Conservation (phyloP, 2,113 vertebrate species). For the Cervus canadensis region DNA sequence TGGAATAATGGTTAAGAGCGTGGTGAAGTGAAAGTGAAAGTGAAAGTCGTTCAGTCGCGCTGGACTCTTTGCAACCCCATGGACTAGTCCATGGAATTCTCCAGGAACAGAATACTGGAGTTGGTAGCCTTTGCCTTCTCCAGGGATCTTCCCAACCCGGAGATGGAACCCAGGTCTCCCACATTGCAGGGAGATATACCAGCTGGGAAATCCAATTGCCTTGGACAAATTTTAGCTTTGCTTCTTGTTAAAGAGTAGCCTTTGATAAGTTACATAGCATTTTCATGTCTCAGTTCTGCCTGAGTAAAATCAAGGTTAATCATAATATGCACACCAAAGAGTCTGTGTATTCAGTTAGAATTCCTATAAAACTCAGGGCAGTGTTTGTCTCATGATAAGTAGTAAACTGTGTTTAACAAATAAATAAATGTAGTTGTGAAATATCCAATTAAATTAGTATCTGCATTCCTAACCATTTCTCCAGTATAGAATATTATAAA, state of each 20-base stretch:
- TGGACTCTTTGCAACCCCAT: background rate
- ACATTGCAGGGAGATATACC: background rate
- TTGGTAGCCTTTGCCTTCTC: background rate
- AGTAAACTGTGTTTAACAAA: background rate
- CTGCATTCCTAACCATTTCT: background rate
- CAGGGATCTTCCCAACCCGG: background rate
- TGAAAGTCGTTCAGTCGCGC: rapidly evolving
- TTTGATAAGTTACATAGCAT: background rate
- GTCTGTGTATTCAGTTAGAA: background rate
- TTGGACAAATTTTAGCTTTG: background rate
- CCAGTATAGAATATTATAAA: background rate
- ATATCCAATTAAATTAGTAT: background rate
- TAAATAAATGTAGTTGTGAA: background rate
- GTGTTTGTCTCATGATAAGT: background rate
- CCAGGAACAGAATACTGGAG: background rate
- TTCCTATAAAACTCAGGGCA: background rate
- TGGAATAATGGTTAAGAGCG: background rate
- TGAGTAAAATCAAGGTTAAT: background rate
- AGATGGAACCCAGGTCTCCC: background rate
- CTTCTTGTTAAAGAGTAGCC: background rate
- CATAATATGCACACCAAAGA: background rate
- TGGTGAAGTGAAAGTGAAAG: rapidly evolving
- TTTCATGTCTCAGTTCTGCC: background rate
- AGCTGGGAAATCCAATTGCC: background rate
- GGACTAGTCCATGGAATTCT: background rate